These are phyloP conservation scores for Cuculus canorus DNA, from an alignment of 2,797 vertebrate species.

Conservation along the genomic window DNA sequence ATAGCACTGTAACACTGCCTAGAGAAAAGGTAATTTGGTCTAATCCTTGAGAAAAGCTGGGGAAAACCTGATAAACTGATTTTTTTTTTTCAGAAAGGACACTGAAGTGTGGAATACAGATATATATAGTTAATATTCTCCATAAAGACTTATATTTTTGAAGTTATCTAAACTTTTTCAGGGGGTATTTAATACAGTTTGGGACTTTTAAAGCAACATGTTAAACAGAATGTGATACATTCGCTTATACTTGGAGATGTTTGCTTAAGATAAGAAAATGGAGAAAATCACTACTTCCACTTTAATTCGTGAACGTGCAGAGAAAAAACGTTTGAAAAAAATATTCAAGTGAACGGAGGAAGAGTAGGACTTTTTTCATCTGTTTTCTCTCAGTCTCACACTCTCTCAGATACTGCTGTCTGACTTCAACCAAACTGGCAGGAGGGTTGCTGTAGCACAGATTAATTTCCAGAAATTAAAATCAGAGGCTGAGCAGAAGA, in stretches of 20 bases:
- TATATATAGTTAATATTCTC: neutral
- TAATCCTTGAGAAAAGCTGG: neutral
- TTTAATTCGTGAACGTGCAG: neutral
- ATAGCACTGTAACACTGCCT: neutral
- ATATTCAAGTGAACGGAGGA: neutral
- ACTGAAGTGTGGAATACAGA: neutral
- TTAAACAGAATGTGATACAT: neutral
- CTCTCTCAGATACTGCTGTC: neutral
- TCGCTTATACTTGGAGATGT: neutral
- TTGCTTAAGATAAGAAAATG: slow-evolving; percentile 1
- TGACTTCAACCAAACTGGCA: neutral
- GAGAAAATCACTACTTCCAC: slow-evolving; percentile 6
- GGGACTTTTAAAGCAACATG: neutral
- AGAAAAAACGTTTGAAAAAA: neutral
- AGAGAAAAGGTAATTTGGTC: neutral
- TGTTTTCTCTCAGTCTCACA: neutral
- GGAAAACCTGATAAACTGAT: neutral
- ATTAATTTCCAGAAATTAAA: neutral
- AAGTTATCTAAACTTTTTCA: neutral
- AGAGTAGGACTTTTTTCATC: neutral
- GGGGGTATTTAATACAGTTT: neutral
- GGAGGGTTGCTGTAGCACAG: neutral
- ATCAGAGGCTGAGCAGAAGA: neutral
- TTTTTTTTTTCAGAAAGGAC: neutral
- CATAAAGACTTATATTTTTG: neutral